Evolutionary conservation across 2,888 invertebrate species (phyloP).

Genomic region (Melanchra persicariae): DNA sequence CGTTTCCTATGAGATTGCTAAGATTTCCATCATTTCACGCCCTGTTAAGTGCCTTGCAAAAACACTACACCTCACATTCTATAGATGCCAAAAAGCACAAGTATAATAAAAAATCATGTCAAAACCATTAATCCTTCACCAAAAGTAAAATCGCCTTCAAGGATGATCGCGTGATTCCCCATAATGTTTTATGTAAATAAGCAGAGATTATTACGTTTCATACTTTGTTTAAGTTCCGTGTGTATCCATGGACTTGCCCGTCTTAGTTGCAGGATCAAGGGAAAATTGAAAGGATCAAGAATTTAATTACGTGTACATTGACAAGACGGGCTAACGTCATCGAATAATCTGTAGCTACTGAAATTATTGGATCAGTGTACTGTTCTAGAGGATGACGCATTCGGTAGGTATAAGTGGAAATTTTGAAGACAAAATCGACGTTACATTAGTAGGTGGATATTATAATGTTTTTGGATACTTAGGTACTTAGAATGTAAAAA

Average conservation of each 20-base stretch:
- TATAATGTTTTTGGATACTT: conserved; percentile 11
- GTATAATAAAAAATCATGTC: neutral
- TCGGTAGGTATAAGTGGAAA: neutral
- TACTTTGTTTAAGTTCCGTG: conserved; percentile 49
- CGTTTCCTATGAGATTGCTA: neutral
- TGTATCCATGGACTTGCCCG: conserved; percentile 44
- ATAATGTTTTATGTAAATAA: conserved; percentile 50
- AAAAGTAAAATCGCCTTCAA: conserved; percentile 20
- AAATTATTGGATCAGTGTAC: conserved; percentile 22
- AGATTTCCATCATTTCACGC: neutral
- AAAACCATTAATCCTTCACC: neutral
- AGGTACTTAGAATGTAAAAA: conserved; percentile 23
- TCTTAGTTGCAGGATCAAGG: conserved; percentile 60
- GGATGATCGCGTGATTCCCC: conserved; percentile 34
- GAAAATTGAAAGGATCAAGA: conserved; percentile 66
- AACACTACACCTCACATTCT: neutral
- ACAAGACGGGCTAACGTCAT: conserved; percentile 32
- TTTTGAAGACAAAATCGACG: neutral
- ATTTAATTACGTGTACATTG: conserved; percentile 63
- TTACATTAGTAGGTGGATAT: conserved; percentile 4
- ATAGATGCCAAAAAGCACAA: neutral
- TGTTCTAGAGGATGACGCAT: neutral
- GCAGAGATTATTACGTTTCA: conserved; percentile 32
- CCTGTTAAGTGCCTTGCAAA: neutral
- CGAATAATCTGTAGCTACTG: conserved; percentile 24